Percentiles rank a stretch among this genome's conserved stretches.
These are phyloP conservation scores for Graptemys geographica DNA, from an alignment of 2,797 vertebrate genomes.

Conservation along the genomic window DNA sequence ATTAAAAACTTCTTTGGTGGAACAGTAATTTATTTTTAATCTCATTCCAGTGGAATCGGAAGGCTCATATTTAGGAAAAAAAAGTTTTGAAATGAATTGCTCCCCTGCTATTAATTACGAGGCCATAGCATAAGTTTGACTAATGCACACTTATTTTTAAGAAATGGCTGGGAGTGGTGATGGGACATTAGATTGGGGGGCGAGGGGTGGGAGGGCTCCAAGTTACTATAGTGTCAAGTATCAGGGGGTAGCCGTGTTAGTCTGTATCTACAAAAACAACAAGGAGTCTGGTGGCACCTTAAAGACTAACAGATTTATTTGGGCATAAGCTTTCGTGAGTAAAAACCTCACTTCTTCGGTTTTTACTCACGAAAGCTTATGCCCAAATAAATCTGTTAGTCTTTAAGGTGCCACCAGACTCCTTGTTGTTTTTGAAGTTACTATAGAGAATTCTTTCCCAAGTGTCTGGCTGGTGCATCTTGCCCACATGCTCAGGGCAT, in stretches of 20 bases:
- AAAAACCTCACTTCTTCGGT: no score
- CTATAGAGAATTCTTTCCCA: neutral
- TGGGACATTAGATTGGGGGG: neutral
- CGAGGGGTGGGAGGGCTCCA: neutral
- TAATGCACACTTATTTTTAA: neutral
- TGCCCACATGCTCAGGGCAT: no score
- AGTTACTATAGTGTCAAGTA: neutral
- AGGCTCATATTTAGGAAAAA: slow-evolving; percentile 55
- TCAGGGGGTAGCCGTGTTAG: no score
- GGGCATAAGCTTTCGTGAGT: no score
- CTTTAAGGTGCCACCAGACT: no score
- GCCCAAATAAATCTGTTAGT: no score
- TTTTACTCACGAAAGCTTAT: no score
- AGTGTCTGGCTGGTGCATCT: neutral
- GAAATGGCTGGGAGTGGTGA: neutral
- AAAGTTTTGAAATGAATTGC: slow-evolving; percentile 65
- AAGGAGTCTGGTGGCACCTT: no score
- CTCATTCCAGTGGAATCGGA: slow-evolving; percentile 59
- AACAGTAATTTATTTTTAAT: slow-evolving; percentile 54
- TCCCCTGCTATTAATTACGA: slow-evolving; percentile 62
- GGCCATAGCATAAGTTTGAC: slow-evolving; percentile 52
- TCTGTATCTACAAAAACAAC: no score
- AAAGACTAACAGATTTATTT: no score
- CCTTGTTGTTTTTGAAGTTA: no score
- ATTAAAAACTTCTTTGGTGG: slow-evolving; percentile 65